phyloP scores from a whole-genome alignment of 2,113 vertebrate species.

The Sebastes fasciatus region DNA sequence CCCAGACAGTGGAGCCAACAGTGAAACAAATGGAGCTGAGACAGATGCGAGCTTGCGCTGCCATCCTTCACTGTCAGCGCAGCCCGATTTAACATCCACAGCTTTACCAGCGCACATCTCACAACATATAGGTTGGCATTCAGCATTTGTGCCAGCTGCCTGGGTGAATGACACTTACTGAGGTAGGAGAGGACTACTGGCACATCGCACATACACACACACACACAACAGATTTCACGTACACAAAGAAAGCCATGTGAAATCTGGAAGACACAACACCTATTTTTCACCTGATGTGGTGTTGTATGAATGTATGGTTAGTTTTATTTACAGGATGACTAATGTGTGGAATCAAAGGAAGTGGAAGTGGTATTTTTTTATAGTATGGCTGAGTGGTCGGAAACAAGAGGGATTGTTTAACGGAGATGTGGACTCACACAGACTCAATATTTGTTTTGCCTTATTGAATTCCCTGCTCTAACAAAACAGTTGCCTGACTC shows the following conservation, averaged over 20 bases:
- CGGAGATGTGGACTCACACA: constrained; percentile 1
- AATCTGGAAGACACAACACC: constrained; percentile 19
- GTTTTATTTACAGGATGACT: constrained; percentile 13
- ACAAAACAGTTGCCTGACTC: neutral
- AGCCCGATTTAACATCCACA: constrained; percentile 53
- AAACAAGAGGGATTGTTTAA: constrained; percentile 11
- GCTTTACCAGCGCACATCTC: constrained; percentile 35
- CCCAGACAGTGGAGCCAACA: constrained; percentile 67
- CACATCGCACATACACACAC: neutral
- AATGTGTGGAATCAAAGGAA: constrained; percentile 14
- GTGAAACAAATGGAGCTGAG: constrained; percentile 75
- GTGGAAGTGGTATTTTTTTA: neutral
- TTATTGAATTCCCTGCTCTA: neutral
- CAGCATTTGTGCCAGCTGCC: constrained; percentile 34
- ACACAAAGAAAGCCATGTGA: constrained; percentile 5
- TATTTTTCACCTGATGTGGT: neutral
- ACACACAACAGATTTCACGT: constrained; percentile 1
- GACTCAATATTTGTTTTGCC: neutral
- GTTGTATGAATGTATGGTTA: constrained; percentile 20
- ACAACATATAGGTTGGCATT: constrained; percentile 23
- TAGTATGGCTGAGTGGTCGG: neutral
- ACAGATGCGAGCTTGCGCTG: constrained; percentile 63
- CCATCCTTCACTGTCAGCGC: constrained; percentile 72
- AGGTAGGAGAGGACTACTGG: constrained; percentile 17
- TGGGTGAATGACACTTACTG: constrained; percentile 29